Evolutionary conservation across 1,140 invertebrate genomes (phyloP).

Genomic region (Trichoplusia ni): DNA sequence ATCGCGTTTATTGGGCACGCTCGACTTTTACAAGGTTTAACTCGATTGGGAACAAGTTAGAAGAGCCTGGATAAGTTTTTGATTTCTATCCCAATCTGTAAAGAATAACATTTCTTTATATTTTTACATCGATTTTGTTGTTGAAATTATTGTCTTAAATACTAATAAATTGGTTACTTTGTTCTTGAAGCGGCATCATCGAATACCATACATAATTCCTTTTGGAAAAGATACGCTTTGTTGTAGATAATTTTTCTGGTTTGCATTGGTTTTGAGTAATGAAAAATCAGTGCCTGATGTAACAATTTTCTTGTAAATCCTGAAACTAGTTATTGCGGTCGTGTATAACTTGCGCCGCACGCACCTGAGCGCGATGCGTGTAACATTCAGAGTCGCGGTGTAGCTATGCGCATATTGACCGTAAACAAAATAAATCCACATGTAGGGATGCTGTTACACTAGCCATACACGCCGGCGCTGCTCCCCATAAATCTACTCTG

Average conservation of each 20-base stretch:
- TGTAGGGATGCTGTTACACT: slow-evolving; percentile 35
- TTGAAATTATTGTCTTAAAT: too few species aligned
- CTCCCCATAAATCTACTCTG: slow-evolving; percentile 49
- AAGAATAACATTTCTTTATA: too few species aligned
- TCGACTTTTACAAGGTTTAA: slow-evolving; percentile 15
- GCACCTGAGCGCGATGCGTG: slow-evolving; percentile 21
- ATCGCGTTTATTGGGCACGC: slow-evolving; percentile 41
- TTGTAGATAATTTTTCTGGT: too few species aligned
- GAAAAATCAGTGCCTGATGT: too few species aligned
- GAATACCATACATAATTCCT: too few species aligned
- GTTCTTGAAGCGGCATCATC: too few species aligned
- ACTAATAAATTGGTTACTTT: too few species aligned
- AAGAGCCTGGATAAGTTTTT: neutral
- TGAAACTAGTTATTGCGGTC: neutral
- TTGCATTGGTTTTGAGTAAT: too few species aligned
- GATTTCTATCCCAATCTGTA: too few species aligned
- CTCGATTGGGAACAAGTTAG: slow-evolving; percentile 7
- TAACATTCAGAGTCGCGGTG: slow-evolving; percentile 30
- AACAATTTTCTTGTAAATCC: neutral
- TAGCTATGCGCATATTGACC: slow-evolving; percentile 38
- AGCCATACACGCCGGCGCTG: slow-evolving; percentile 38
- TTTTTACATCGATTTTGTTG: neutral
- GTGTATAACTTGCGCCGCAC: neutral
- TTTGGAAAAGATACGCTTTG: too few species aligned
- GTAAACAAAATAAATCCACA: slow-evolving; percentile 59